Conservation (phyloP, 2,797 vertebrate genomes). For the Sebastes goodei region DNA sequence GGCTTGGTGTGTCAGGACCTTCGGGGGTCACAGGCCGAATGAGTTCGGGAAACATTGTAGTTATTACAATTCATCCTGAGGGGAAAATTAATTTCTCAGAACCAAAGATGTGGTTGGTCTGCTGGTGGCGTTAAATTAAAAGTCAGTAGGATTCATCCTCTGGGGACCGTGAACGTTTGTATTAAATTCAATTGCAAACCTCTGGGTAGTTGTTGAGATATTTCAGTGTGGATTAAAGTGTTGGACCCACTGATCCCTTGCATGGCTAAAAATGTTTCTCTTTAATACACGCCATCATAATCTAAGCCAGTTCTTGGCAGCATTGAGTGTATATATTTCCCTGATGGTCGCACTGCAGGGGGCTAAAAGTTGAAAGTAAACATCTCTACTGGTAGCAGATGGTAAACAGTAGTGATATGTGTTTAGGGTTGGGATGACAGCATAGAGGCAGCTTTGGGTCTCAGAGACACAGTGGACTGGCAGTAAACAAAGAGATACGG, state of each 20-base stretch:
- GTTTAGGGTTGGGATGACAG: slow-evolving; percentile 46
- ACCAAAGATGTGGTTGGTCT: not conserved
- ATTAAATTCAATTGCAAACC: not conserved
- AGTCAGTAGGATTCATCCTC: not conserved
- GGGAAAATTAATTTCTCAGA: not conserved
- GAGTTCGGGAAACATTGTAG: not conserved
- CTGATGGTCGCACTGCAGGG: slow-evolving; percentile 15
- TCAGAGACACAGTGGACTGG: slow-evolving; percentile 32
- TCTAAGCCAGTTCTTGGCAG: slow-evolving; percentile 28
- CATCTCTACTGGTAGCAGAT: slow-evolving; percentile 54
- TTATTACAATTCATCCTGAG: not conserved
- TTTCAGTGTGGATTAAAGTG: not conserved
- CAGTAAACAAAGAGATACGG: slow-evolving; percentile 54
- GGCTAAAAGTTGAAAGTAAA: slow-evolving; percentile 41
- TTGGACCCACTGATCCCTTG: not conserved
- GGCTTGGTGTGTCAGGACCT: too few relatives aligned
- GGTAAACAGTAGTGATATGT: slow-evolving; percentile 48
- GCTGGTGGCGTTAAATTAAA: not conserved
- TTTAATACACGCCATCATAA: slow-evolving; percentile 15
- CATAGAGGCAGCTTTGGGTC: slow-evolving; percentile 33
- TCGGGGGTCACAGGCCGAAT: not conserved
- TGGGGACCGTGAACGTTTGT: not conserved
- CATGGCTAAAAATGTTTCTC: slow-evolving; percentile 13
- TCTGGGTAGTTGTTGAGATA: not conserved
- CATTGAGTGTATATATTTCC: slow-evolving; percentile 3